Evolutionary conservation across 1,140 invertebrate species (phyloP), one percentile per base, ranked within the genome.

Genomic region (Calliphora vicina): DNA sequence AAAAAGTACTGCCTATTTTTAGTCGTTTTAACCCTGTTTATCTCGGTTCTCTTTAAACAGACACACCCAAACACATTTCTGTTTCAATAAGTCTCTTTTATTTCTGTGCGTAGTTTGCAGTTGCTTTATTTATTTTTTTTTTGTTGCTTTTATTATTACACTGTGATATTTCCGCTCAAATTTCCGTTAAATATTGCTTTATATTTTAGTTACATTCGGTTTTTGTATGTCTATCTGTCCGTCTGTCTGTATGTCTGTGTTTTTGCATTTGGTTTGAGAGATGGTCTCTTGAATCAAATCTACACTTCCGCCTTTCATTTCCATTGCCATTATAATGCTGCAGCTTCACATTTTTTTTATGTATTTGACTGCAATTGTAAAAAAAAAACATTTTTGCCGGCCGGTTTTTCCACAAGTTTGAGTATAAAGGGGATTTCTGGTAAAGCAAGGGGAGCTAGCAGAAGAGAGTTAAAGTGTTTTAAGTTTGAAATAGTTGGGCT

Each of bases 131-230:
- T n/a, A n/a, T n/a, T n/a, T n/a, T n/a, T n/a, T n/a, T n/a, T n/a
- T 57, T 6, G 50, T 57, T 67, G 61, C 23, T 45, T 78, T 78
- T 74, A n/a, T 29, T n/a, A 35, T 29, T 74, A n/a, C n/a, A 23
- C 35, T 43, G n/a, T 78, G 74, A 45, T 78, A 78, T 43, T 78
- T 78, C 74, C 74, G 74, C 74, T 78, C 74, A 78, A 78, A 78
- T 78, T 78, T 78, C 74, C 74, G 74, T 78, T 78, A 78, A 78
- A 78, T 74, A 12, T 45, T 78, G 35, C 42, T 29, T 5, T 25
- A 27, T 25, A 26, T 25, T 23, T 4, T 23, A 71, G 67, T 71
- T 26, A 73, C 13, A 73, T 13, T 73, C 13, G n/a, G 27, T 17
- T 74, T 3, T 13, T 42, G 17, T 29, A 2, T 26, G 25, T 26